Conservation (phyloP, 2,113 vertebrate genomes). For the Pituophis catenifer region DNA sequence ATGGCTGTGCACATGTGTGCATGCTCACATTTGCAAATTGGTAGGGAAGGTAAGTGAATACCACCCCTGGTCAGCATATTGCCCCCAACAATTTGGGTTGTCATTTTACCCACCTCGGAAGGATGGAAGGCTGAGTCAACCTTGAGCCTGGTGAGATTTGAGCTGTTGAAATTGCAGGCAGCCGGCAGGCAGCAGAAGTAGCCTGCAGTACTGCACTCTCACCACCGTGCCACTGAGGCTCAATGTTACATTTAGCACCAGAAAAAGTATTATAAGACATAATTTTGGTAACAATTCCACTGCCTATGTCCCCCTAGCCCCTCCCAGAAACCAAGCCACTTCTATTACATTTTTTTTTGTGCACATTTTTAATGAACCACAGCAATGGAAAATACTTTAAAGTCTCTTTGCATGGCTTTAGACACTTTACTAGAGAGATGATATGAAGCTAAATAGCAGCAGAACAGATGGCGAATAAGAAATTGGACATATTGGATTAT, state of each 20-base stretch:
- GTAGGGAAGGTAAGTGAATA: too few species aligned
- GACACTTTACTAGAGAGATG: neutral
- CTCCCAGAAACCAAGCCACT: neutral
- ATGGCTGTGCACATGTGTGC: too few species aligned
- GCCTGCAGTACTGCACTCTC: too few species aligned
- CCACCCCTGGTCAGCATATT: too few species aligned
- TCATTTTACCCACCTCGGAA: too few species aligned
- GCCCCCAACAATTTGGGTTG: too few species aligned
- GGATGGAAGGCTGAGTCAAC: too few species aligned
- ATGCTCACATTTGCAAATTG: too few species aligned
- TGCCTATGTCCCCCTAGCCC: neutral
- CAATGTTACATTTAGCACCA: neutral
- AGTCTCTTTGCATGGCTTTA: neutral
- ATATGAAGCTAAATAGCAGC: neutral
- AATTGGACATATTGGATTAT: neutral
- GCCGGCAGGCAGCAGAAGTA: too few species aligned
- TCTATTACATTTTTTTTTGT: neutral
- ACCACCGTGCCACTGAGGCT: too few species aligned
- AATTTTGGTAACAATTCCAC: neutral
- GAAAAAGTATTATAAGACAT: neutral
- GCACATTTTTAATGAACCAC: neutral
- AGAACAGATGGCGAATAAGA: neutral
- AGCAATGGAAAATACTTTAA: neutral
- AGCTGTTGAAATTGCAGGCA: too few species aligned
- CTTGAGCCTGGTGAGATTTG: too few species aligned